Conservation (phyloP, 2,797 vertebrate genomes). For the Sebastes minor region DNA sequence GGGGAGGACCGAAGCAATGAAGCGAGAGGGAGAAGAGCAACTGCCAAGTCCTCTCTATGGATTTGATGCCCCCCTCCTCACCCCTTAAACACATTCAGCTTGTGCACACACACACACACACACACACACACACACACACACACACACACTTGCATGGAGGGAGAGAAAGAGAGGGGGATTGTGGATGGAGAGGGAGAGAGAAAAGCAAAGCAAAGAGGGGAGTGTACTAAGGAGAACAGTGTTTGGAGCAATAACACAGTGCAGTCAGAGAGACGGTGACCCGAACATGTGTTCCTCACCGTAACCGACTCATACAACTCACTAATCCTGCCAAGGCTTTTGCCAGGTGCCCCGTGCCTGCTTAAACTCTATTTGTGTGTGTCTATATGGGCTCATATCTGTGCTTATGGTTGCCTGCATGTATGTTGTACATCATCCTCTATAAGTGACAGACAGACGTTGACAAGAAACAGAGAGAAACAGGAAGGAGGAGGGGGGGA, state of each 20-base stretch:
- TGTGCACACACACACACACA: background rate
- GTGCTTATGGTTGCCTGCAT: conserved; percentile 5
- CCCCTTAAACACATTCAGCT: conserved; percentile 72
- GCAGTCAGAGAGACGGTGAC: conserved; percentile 69
- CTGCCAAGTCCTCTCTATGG: conserved; percentile 82
- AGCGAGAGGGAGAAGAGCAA: conserved; percentile 79
- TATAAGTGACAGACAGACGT: conserved; percentile 41
- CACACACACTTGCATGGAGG: conserved; percentile 22
- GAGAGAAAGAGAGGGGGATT: conserved; percentile 39
- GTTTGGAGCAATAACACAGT: conserved; percentile 63
- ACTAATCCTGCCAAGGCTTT: conserved; percentile 70
- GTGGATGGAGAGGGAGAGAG: conserved; percentile 47
- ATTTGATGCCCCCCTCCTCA: conserved; percentile 80
- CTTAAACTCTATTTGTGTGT: background rate
- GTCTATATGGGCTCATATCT: background rate
- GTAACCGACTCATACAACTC: conserved; percentile 65
- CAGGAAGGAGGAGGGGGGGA: conserved; percentile 9
- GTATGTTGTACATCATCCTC: conserved; percentile 14
- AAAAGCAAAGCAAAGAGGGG: conserved; percentile 53
- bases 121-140: background rate
- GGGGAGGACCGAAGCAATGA: conserved; percentile 81
- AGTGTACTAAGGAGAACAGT: conserved; percentile 63
- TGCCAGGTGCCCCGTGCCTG: conserved; percentile 64
- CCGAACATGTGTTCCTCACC: conserved; percentile 75
- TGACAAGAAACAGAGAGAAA: conserved; percentile 31